Evolutionary conservation across 2,888 invertebrate species (phyloP), one percentile per base, ranked within the genome.

Genomic region (Girardia tigrina): DNA sequence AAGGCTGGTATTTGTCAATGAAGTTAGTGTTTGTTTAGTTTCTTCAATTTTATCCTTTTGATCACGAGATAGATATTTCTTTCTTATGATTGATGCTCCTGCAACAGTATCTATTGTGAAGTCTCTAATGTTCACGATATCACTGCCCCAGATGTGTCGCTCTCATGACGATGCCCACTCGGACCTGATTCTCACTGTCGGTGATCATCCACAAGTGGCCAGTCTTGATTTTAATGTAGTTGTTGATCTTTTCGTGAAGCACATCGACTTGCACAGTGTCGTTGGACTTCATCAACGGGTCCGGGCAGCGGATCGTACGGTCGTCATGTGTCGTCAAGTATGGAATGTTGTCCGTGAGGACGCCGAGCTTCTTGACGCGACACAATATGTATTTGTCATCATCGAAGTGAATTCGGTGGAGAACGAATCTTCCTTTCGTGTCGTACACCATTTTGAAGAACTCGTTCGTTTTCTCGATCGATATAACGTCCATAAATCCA

Each of bases 171-270:
- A 91, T 90, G 83, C 98, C 98, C 80, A 99, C 95, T 86, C 98
- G 91, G 79, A 98, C 98, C 89, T 98, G 94, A 88, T 99, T 99
- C 85, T 94, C 90, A 79, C 98, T 98, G 84, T 97, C 97, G 80
- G 98, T 98, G 85, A 99, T 93, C 97, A 98, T 98, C 86, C 94
- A 95, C 83, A 99, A 87, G 86, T 98, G 97, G 79, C 95, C 94
- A 84, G 82, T 75, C 82, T 98, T 97, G 84, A 98, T 98, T 86
- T 94, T 94, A 85, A 99, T 94, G 86, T 90, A 94, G 85, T 98
- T 97, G 85, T 92, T 90, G 84, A 98, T 93, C 87, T 97, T 97
- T 79, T 90, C 88, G 77, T 90, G 89, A 79, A 90, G 90, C 82
- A 98, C 92, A 84, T 99, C 95, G 77, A 95, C 87, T 85, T 94